Percentiles rank a stretch among this genome's conserved stretches.
Conservation (phyloP, 2,888 invertebrate species). For the Geotrupes spiniger region DNA sequence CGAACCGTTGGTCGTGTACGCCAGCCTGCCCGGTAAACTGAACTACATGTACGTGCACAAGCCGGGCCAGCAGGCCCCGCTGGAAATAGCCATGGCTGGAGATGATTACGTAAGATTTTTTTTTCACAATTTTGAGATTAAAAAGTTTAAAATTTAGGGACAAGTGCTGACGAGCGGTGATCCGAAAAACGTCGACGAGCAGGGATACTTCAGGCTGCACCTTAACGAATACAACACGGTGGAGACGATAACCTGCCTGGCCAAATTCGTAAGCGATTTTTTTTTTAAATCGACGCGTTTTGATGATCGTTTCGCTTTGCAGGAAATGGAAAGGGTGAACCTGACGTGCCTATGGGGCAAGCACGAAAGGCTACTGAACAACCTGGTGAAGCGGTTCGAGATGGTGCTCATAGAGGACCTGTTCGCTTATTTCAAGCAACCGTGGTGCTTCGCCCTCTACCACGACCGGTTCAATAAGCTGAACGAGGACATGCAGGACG, state of each 20-base stretch:
- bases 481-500: conserved; percentile 40
- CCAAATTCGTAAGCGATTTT: conserved; percentile 30
- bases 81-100: conserved; percentile 50
- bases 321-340: conserved; percentile 17
- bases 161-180: conserved; percentile 58
- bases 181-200: conserved; percentile 41
- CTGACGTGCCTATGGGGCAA: conserved; percentile 60
- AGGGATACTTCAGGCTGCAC: conserved; percentile 61
- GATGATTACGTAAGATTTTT: conserved; percentile 38
- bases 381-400: conserved; percentile 60
- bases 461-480: conserved; percentile 59
- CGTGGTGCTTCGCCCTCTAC: conserved; percentile 66
- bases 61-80: conserved; percentile 56
- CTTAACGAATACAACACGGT: conserved; percentile 57
- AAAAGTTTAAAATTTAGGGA: conserved; percentile 53
- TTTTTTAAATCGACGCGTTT: too few relatives aligned
- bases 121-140: too few relatives aligned
- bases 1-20: conserved; percentile 47
- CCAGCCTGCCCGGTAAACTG: conserved; percentile 59
- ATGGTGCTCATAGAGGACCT: conserved; percentile 63
- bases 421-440: conserved; percentile 63
- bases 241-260: conserved; percentile 61
- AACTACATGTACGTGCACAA: conserved; percentile 59
- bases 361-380: conserved; percentile 70
- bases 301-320: not conserved